phyloP scores from a whole-genome alignment of 2,113 vertebrate species.

The Ifrita kowaldi region DNA sequence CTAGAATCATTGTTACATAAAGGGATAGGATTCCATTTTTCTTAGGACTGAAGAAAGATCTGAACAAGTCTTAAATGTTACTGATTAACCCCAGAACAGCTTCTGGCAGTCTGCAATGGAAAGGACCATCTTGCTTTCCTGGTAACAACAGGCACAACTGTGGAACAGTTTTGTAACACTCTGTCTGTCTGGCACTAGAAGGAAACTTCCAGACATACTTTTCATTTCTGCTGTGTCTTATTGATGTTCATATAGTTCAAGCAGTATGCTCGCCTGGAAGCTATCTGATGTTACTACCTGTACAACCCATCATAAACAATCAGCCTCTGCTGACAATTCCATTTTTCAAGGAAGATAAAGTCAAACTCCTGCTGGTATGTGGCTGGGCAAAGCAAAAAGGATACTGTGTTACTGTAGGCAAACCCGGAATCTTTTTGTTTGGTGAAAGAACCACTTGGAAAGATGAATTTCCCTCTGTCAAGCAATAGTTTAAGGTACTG shows the following conservation, averaged over 20 bases:
- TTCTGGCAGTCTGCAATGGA: background rate
- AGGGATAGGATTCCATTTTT: background rate
- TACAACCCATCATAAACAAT: slow-evolving; percentile 41
- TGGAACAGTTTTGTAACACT: background rate
- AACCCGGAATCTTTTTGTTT: background rate
- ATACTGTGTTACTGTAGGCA: background rate
- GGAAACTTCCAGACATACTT: slow-evolving; percentile 28
- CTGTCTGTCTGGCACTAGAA: background rate
- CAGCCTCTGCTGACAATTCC: slow-evolving; percentile 26
- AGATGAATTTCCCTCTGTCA: background rate
- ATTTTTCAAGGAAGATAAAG: slow-evolving; percentile 38
- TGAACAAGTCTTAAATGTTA: background rate
- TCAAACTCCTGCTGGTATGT: background rate
- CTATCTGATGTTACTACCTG: slow-evolving; percentile 46
- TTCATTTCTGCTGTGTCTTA: slow-evolving; percentile 18
- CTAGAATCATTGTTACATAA: background rate
- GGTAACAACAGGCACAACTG: background rate
- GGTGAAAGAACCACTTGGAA: background rate
- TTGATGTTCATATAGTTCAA: slow-evolving; percentile 25
- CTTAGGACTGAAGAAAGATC: background rate
- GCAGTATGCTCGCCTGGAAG: slow-evolving; percentile 17
- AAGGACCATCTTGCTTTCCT: background rate
- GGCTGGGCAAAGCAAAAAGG: background rate
- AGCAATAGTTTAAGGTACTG: background rate
- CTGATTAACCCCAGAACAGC: background rate